A percentile compares a stretch with the other conserved stretches of the same genome.
phyloP scores from a whole-genome alignment of 2,113 vertebrate species.

The Pollimyrus isidori region DNA sequence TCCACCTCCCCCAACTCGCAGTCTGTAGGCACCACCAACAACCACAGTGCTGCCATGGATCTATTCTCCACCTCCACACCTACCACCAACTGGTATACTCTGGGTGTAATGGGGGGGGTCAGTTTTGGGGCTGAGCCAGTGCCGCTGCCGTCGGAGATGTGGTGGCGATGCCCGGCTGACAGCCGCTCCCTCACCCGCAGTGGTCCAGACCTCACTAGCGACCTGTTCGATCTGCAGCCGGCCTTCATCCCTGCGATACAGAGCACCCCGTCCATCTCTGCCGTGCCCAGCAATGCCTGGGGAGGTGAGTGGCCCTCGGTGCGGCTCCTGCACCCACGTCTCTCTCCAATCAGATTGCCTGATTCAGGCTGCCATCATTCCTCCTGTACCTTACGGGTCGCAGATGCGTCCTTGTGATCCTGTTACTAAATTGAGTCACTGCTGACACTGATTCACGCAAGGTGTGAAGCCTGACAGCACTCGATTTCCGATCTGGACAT shows the following conservation, averaged over 20 bases:
- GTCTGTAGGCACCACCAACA: conserved; percentile 68
- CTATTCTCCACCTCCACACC: conserved; percentile 64
- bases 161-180: background rate
- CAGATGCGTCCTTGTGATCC: background rate
- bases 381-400: background rate
- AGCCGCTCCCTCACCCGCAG: conserved; percentile 38
- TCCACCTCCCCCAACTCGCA: conserved; percentile 77
- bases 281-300: conserved; percentile 70
- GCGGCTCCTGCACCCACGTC: background rate
- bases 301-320: conserved; percentile 64
- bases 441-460: background rate
- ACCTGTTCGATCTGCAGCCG: conserved; percentile 87
- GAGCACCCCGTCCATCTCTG: conserved; percentile 76
- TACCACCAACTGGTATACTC: conserved; percentile 67
- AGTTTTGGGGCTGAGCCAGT: background rate
- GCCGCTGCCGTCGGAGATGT: background rate
- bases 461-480: background rate
- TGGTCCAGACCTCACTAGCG: conserved; percentile 77
- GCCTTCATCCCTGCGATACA: conserved; percentile 82
- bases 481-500: background rate
- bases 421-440: background rate
- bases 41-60: conserved; percentile 65
- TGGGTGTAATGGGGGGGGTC: background rate
- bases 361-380: background rate
- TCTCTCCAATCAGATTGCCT: background rate